Percentiles rank a stretch among this genome's conserved stretches.
phyloP scores from a whole-genome alignment of 2,888 invertebrate genomes.

The Amiota communis region DNA sequence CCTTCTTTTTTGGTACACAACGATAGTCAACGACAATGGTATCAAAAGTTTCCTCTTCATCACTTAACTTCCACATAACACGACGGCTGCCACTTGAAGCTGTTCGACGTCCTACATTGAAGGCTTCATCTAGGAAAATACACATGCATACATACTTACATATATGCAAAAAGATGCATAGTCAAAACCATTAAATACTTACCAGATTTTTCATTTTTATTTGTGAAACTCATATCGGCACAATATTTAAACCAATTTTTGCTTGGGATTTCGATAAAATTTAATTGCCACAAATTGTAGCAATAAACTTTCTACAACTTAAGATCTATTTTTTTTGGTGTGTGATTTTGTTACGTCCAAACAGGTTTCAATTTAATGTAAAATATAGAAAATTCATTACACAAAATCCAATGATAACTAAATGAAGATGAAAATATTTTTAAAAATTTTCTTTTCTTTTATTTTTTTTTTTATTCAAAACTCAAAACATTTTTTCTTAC shows the following conservation, averaged over 20 bases:
- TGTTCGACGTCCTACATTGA: constrained; percentile 31
- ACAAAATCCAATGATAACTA: no score
- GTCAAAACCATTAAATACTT: constrained; percentile 11
- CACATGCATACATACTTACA: no score
- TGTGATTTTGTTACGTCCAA: no score
- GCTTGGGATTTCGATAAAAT: background rate
- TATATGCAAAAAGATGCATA: background rate
- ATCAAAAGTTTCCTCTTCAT: constrained; percentile 52
- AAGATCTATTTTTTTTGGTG: no score
- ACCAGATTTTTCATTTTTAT: constrained; percentile 51
- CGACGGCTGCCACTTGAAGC: constrained; percentile 50
- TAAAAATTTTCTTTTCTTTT: background rate
- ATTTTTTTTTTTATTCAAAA: constrained; percentile 8
- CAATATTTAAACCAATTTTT: background rate
- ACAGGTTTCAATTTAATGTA: no score
- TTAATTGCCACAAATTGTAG: constrained; percentile 15
- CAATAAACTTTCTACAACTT: no score
- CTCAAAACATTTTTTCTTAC: constrained; percentile 24
- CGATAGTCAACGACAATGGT: constrained; percentile 52
- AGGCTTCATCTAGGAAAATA: constrained; percentile 41
- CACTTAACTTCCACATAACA: constrained; percentile 50
- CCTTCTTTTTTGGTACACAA: constrained; percentile 15
- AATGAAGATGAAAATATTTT: no score
- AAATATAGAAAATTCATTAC: no score
- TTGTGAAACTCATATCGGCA: constrained; percentile 40